Evolutionary conservation across 2,888 invertebrate genomes (phyloP).

Genomic region (Metallyticus violacea): DNA sequence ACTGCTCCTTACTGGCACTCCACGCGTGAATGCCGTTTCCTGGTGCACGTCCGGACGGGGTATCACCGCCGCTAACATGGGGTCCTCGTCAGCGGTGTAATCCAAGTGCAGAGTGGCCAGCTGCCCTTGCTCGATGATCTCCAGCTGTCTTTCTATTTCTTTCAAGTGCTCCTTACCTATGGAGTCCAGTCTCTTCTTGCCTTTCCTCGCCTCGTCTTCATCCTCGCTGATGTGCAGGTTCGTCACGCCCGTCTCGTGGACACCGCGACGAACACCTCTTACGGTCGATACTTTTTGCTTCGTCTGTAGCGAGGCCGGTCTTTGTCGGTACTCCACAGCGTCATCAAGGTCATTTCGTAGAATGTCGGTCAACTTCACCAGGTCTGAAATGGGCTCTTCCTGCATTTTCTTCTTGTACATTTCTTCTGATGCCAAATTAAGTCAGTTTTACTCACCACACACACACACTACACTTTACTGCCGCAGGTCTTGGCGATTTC

Average conservation of each 20-base stretch:
- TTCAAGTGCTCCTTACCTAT: not conserved
- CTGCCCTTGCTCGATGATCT: constrained; percentile 16
- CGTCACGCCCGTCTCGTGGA: not conserved
- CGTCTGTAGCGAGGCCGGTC: not conserved
- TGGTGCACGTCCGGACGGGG: not conserved
- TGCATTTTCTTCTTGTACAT: too few species aligned
- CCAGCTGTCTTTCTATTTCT: constrained; percentile 8
- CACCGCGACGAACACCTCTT: not conserved
- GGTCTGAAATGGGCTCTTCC: not conserved
- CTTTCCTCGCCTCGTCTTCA: not conserved
- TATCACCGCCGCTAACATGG: not conserved
- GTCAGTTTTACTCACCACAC: not conserved
- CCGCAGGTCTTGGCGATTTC: not conserved
- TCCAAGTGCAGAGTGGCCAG: constrained; percentile 1
- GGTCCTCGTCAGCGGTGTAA: not conserved
- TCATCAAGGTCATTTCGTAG: not conserved
- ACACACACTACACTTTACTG: not conserved
- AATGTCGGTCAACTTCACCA: not conserved
- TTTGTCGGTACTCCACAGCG: not conserved
- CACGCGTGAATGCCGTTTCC: constrained; percentile 12
- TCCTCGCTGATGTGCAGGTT: not conserved
- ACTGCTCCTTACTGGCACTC: constrained; percentile 35
- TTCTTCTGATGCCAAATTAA: not conserved
- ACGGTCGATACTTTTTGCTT: not conserved
- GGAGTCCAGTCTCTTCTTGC: not conserved